A percentile compares a stretch with the other conserved stretches of the same genome.
Evolutionary conservation across 2,113 vertebrate genomes (phyloP).

Genomic region (Empidonax alnorum): DNA sequence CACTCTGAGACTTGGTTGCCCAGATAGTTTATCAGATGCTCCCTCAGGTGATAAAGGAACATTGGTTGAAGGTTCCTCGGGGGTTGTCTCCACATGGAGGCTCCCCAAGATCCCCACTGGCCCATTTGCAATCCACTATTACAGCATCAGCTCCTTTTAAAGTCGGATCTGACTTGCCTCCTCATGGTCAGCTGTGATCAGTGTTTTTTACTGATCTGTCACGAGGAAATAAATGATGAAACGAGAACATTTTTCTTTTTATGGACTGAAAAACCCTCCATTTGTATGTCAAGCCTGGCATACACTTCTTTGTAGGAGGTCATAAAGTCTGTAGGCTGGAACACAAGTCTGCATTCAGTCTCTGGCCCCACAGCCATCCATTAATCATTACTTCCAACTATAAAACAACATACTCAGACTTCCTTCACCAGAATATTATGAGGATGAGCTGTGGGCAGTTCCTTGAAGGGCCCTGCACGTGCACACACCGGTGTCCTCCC

Average conservation of each 20-base stretch:
- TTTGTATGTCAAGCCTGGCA: background rate
- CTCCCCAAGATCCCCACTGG: fast-evolving
- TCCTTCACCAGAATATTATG: background rate
- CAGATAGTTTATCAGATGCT: background rate
- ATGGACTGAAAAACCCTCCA: background rate
- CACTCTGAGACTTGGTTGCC: background rate
- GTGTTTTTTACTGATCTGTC: background rate
- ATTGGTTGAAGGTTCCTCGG: fast-evolving
- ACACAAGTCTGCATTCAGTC: background rate
- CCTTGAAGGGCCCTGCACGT: background rate
- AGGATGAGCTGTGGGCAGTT: background rate
- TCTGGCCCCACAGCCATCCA: background rate
- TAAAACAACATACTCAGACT: background rate
- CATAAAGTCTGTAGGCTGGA: background rate
- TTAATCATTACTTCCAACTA: background rate
- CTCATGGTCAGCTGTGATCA: background rate
- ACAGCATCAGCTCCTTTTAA: background rate
- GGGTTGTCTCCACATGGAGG: fast-evolving
- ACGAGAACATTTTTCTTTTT: background rate
- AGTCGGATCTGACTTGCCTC: background rate
- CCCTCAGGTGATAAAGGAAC: fast-evolving
- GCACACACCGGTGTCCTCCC: background rate
- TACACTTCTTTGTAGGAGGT: background rate
- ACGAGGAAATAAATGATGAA: background rate
- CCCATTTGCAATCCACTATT: fast-evolving